Evolutionary conservation across 2,113 vertebrate genomes (phyloP), one percentile per base, ranked within the genome.

Genomic region (Otis tarda): DNA sequence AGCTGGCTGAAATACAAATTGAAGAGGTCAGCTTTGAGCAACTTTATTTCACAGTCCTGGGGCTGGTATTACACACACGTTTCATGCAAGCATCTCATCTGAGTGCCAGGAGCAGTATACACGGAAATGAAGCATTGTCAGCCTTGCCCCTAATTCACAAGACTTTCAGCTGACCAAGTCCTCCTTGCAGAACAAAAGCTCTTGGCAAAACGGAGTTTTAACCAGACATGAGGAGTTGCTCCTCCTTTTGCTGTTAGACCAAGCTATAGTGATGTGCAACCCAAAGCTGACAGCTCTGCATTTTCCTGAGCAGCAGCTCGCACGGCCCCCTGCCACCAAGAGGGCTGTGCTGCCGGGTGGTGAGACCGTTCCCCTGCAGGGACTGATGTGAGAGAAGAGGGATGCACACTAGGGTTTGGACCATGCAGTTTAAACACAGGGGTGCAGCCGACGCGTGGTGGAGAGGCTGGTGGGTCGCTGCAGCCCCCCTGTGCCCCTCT

Each of bases 341-440:
- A 49, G 35, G 41, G 35, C 52, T 78, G 74, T 1, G 5, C 33
- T 41, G 8, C 9, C 41, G 33, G 23, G 7, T 8, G 17, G 22
- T 5, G 55, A 37, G 31, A 20, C 4, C 7, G 0, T 27, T 59
- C 60, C 35, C n/a, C 27, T 0, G 0, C 0, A 1, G 25, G 55
- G 55, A 10, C 0, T 1, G 60, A 1, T 11, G 43, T 9, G 67
- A 28, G 52, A 21, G 13, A 2, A 50, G 13, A 69, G 64, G 50
- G 63, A 15, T 13, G 50, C 0, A 9, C 35, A 1, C 49, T 5
- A 35, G 16, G 55, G 31, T 57, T 57, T 57, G 30, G 55, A 57
- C 17, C 55, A 12, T 5, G 18, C 55, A 33, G 55, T 33, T 31
- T 20, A 20, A 33, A 33, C 15, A 31, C 31, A 18, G 0, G 7